A percentile compares a stretch with the other conserved stretches of the same genome.
Evolutionary conservation across 2,113 vertebrate genomes (phyloP).

Genomic region (Myotis lucifugus): DNA sequence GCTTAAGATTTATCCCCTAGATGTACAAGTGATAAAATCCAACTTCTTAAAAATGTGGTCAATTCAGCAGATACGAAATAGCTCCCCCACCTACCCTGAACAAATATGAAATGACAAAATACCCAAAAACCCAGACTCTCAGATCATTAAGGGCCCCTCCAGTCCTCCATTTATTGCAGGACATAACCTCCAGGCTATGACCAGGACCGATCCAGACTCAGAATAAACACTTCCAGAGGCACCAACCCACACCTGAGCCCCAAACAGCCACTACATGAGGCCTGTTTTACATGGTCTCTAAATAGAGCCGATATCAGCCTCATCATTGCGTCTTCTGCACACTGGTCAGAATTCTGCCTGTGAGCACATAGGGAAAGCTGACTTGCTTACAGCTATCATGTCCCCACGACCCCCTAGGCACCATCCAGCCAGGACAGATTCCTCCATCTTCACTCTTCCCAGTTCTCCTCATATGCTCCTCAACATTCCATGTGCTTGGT

Average conservation of each 20-base stretch:
- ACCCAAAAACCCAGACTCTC: neutral
- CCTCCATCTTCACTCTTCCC: neutral
- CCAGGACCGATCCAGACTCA: neutral
- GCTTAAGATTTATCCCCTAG: neutral
- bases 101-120: neutral
- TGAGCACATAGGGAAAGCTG: neutral
- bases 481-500: rapidly evolving
- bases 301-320: neutral
- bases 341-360: neutral
- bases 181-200: rapidly evolving
- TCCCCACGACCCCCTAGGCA: rapidly evolving
- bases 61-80: neutral
- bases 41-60: neutral
- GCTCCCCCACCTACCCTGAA: neutral
- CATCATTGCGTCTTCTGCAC: neutral
- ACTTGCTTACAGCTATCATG: neutral
- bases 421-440: neutral
- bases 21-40: neutral
- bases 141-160: neutral
- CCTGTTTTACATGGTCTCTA: neutral
- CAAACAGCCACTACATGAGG: neutral
- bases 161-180: rapidly evolving
- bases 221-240: neutral
- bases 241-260: rapidly evolving
- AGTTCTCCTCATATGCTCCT: neutral